phyloP scores from a whole-genome alignment of 2,113 vertebrate genomes.

The Kryptolebias marmoratus region DNA sequence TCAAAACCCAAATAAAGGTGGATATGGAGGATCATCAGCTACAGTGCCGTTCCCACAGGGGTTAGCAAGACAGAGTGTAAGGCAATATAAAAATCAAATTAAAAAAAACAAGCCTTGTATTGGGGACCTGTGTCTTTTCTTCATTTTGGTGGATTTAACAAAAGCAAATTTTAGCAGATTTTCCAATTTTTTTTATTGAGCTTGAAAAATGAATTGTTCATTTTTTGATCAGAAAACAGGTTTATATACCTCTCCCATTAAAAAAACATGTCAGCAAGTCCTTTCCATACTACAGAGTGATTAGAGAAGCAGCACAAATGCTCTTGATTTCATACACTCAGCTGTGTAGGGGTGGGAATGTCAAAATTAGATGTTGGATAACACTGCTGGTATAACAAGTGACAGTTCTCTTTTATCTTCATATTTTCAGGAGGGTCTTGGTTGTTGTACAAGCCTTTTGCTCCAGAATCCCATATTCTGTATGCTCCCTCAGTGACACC shows the following conservation, averaged over 20 bases:
- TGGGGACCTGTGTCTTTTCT: too few relatives aligned
- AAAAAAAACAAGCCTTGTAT: too few relatives aligned
- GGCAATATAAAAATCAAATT: too few relatives aligned
- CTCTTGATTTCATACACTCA: slow-evolving; percentile 48
- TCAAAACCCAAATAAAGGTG: too few relatives aligned
- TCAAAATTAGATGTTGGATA: slow-evolving; percentile 66
- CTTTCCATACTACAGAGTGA: slow-evolving; percentile 36
- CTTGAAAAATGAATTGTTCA: slow-evolving; percentile 53
- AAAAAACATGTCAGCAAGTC: slow-evolving; percentile 60
- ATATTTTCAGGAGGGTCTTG: slow-evolving; percentile 43
- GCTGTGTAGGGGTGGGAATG: slow-evolving; percentile 47
- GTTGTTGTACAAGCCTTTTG: slow-evolving; percentile 48
- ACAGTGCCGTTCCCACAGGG: too few relatives aligned
- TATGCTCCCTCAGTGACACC: slow-evolving; percentile 55
- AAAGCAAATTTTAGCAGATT: slow-evolving; percentile 63
- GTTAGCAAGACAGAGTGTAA: too few relatives aligned
- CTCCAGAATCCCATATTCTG: slow-evolving; percentile 63
- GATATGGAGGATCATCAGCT: too few relatives aligned
- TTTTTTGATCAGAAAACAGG: slow-evolving; percentile 71
- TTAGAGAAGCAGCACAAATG: slow-evolving; percentile 66
- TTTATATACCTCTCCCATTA: slow-evolving; percentile 71
- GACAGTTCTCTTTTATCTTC: slow-evolving; percentile 36
- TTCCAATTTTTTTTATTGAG: slow-evolving; percentile 52
- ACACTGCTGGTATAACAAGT: slow-evolving; percentile 52
- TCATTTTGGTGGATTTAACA: slow-evolving; percentile 41